These are phyloP conservation scores for Zalophus californianus DNA, from an alignment of 2,797 vertebrate species.

Conservation along the genomic window DNA sequence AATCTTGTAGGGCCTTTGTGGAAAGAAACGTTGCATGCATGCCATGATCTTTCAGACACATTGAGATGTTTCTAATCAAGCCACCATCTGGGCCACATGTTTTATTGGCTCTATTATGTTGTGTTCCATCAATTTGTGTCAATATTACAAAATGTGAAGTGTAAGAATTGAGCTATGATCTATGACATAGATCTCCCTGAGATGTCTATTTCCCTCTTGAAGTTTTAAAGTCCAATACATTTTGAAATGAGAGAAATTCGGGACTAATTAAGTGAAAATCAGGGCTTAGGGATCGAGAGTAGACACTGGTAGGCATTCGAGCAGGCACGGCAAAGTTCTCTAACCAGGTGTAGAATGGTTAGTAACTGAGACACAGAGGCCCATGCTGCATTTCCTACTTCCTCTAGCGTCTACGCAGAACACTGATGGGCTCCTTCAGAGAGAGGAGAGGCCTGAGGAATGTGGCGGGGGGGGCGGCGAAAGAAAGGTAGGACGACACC, in stretches of 20 bases:
- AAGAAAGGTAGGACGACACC: background rate
- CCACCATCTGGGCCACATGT: constrained; percentile 38
- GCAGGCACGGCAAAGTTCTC: background rate
- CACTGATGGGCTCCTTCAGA: background rate
- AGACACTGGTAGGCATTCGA: background rate
- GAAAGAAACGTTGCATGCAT: background rate
- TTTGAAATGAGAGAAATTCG: background rate
- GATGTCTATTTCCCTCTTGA: background rate
- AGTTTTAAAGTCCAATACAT: background rate
- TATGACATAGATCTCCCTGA: background rate
- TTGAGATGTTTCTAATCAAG: constrained; percentile 51
- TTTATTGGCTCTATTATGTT: background rate
- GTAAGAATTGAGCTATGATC: background rate
- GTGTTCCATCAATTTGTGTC: background rate
- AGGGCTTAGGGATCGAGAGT: background rate
- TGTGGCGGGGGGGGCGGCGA: background rate
- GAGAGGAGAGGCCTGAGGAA: background rate
- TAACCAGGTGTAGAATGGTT: background rate
- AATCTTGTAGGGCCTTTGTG: constrained; percentile 29
- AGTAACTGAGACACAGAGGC: background rate
- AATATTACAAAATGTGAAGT: background rate
- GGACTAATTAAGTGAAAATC: background rate
- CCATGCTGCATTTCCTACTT: background rate
- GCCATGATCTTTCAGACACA: constrained; percentile 46
- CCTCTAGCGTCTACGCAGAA: background rate